These are phyloP conservation scores for Zele albiditarsus DNA, from an alignment of 2,888 invertebrate genomes.

Conservation along the genomic window DNA sequence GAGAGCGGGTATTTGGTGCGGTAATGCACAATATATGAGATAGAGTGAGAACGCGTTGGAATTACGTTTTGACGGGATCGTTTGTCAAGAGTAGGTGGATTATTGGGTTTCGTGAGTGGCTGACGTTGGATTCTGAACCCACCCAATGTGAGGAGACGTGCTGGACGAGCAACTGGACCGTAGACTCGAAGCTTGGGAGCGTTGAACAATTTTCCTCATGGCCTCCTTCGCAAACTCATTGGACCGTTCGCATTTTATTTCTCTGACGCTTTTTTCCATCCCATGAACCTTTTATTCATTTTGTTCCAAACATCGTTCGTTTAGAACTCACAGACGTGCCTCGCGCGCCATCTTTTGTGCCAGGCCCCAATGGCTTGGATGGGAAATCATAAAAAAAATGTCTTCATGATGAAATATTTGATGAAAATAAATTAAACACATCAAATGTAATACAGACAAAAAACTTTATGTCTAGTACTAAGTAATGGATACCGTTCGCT, in stretches of 20 bases:
- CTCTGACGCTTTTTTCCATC: neutral
- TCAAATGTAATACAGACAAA: neutral
- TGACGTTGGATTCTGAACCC: slow-evolving; percentile 61
- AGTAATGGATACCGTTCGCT: no score
- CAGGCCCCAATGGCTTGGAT: neutral
- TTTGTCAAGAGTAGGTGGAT: slow-evolving; percentile 69
- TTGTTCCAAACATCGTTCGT: neutral
- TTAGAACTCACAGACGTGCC: neutral
- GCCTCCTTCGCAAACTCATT: slow-evolving; percentile 32
- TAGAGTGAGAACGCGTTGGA: slow-evolving; percentile 58
- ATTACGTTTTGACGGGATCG: slow-evolving; percentile 71
- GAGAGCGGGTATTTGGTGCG: neutral
- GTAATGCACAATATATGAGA: slow-evolving; percentile 38
- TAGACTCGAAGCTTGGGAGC: slow-evolving; percentile 40
- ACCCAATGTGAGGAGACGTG: slow-evolving; percentile 34
- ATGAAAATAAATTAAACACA: neutral
- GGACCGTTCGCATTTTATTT: slow-evolving; percentile 3
- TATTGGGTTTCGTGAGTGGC: slow-evolving; percentile 70
- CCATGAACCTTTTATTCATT: neutral
- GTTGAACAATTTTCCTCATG: slow-evolving; percentile 38
- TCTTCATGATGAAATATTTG: neutral
- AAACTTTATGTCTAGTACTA: no score
- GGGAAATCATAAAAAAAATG: neutral
- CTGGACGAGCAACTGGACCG: slow-evolving; percentile 33
- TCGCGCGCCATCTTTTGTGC: neutral